These are phyloP conservation scores for Tenthredo livida DNA, from an alignment of 2,888 invertebrate species.

Conservation along the genomic window DNA sequence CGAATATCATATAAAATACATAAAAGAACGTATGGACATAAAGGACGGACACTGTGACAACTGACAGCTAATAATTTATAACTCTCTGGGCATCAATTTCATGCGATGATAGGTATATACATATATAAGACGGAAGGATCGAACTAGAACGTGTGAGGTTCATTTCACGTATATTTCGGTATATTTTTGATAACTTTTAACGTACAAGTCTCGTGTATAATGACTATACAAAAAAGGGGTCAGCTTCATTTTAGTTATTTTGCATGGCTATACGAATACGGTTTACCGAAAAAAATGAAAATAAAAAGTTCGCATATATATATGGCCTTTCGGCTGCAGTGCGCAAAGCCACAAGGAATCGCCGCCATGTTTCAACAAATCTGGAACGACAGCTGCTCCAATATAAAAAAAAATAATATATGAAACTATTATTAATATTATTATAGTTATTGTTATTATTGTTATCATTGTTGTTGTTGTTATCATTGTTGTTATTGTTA, in stretches of 20 bases:
- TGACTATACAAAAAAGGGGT: background rate
- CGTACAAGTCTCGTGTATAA: background rate
- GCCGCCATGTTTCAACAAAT: background rate
- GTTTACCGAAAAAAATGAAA: background rate
- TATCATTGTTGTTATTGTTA: too few relatives aligned
- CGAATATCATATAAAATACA: background rate
- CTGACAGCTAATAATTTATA: background rate
- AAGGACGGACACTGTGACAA: background rate
- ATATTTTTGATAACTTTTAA: background rate
- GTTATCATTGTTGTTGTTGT: background rate
- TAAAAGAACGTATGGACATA: background rate
- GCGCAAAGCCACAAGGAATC: background rate
- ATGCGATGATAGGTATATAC: background rate
- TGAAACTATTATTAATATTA: background rate
- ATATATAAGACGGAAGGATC: background rate
- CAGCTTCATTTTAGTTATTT: background rate
- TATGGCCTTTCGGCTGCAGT: too few relatives aligned
- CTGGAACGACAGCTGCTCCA: background rate
- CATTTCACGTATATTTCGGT: background rate
- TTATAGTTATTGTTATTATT: too few relatives aligned
- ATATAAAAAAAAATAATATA: background rate
- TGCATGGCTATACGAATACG: background rate
- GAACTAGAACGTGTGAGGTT: background rate
- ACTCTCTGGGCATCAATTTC: background rate
- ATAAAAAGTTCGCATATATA: background rate